Conservation (phyloP, 2,797 vertebrate species). For the Enoplosus armatus region DNA sequence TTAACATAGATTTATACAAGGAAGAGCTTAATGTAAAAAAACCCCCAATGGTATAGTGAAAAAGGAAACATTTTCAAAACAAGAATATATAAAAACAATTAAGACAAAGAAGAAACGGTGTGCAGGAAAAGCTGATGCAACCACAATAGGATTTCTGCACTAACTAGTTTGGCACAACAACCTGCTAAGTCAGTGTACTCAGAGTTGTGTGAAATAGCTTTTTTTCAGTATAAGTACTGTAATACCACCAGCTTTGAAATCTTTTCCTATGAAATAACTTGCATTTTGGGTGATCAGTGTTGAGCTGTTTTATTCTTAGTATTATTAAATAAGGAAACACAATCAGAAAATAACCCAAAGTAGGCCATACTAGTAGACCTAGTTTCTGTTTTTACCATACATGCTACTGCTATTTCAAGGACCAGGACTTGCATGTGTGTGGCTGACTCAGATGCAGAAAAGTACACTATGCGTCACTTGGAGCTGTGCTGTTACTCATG, state of each 20-base stretch:
- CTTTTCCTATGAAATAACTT: background rate
- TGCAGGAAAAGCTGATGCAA: background rate
- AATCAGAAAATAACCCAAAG: conserved; percentile 44
- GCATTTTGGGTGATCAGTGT: conserved; percentile 24
- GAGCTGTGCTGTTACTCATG: conserved; percentile 50
- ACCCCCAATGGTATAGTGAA: background rate
- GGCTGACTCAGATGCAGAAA: conserved; percentile 57
- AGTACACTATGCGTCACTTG: conserved; percentile 41
- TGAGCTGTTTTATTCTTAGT: conserved; percentile 21
- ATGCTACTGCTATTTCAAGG: conserved; percentile 61
- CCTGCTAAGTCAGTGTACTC: background rate
- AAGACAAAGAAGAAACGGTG: background rate
- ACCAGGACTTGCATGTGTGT: conserved; percentile 39
- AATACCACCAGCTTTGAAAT: background rate
- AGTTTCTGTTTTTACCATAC: conserved; percentile 63
- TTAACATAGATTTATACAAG: conserved; percentile 27
- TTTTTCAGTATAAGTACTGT: background rate
- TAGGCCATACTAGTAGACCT: conserved; percentile 56
- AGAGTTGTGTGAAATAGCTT: background rate
- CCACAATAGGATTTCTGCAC: background rate
- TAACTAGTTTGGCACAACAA: conserved; percentile 6
- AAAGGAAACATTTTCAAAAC: background rate
- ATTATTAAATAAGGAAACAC: conserved; percentile 38
- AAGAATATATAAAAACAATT: conserved; percentile 20
- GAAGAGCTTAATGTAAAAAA: conserved; percentile 18